Evolutionary conservation across 2,888 invertebrate genomes (phyloP), one percentile per base, ranked within the genome.

Genomic region (Leucania comma): DNA sequence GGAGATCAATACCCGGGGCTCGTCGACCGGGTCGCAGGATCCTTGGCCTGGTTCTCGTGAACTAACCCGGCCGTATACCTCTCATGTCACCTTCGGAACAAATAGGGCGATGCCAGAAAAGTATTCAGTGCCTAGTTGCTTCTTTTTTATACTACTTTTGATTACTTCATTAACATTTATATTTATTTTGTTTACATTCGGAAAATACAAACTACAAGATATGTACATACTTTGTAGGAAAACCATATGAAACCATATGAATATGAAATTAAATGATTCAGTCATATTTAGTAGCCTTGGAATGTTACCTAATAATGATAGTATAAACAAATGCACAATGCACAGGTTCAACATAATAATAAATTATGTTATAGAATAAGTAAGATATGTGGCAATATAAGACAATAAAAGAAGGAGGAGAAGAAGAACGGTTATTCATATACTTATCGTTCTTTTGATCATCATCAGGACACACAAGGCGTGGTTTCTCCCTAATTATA

Each of bases 11-110:
- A 93, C 77, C 90, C 89, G 84, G 87, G 78, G 78, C 78, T 70
- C 75, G 78, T 56, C 85, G 88, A 83, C 90, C 90, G 84, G 92
- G 89, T 87, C 89, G 85, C 81, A 60, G 85, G 87, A 92, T 92
- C 93, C 94, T 94, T 94, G 94, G 92, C 94, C 93, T 86, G 89
- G 82, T 89, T 92, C 62, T 67, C 70, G 73, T 80, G 78, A 64
- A 68, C 70, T 73, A 68, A 70, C 83, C 81, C 78, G 81, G 80
- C 71, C 72, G 63, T 67, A 63, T 71, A 80, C 77, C 72, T 78
- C 73, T 79, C 76, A 79, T 75, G 68, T 68, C 74, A 75, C 65
- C 76, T 68, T 80, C 70, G 60, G 56, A 65, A 75, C 58, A 70
- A 75, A 82, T 67, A 62, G 70, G 71, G 65, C 80, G 75, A 60